phyloP scores from a whole-genome alignment of 2,797 vertebrate species.

The Champsocephalus esox region DNA sequence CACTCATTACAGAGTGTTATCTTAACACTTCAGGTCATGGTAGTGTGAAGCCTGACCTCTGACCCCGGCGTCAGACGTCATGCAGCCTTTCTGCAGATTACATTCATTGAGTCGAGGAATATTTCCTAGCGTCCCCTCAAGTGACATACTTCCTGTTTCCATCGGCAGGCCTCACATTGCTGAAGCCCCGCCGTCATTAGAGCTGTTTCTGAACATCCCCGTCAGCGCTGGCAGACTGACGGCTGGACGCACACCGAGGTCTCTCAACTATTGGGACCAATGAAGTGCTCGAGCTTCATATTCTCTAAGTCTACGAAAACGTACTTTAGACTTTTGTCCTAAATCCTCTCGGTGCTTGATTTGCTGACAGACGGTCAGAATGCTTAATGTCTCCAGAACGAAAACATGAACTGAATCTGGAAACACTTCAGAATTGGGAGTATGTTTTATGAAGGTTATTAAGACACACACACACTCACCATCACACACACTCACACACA shows the following conservation, averaged over 20 bases:
- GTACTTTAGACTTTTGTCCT: too few relatives aligned
- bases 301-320: too few relatives aligned
- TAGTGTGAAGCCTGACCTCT: constrained; percentile 2
- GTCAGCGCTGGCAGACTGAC: constrained; percentile 23
- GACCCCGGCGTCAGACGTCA: neutral
- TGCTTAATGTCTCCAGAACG: too few relatives aligned
- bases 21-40: neutral
- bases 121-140: constrained; percentile 36
- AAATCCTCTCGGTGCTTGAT: too few relatives aligned
- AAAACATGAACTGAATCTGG: too few relatives aligned
- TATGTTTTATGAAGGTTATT: too few relatives aligned
- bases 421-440: too few relatives aligned
- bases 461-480: neutral
- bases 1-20: neutral
- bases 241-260: neutral
- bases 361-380: too few relatives aligned
- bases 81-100: constrained; percentile 17
- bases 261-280: neutral
- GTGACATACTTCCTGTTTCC: constrained; percentile 30
- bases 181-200: constrained; percentile 17
- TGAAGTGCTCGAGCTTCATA: neutral
- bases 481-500: neutral
- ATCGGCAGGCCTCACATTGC: constrained; percentile 29
- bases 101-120: constrained; percentile 23
- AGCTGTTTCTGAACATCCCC: constrained; percentile 27